Evolutionary conservation across 2,797 vertebrate species (phyloP).

Genomic region (Poecilia wingei): DNA sequence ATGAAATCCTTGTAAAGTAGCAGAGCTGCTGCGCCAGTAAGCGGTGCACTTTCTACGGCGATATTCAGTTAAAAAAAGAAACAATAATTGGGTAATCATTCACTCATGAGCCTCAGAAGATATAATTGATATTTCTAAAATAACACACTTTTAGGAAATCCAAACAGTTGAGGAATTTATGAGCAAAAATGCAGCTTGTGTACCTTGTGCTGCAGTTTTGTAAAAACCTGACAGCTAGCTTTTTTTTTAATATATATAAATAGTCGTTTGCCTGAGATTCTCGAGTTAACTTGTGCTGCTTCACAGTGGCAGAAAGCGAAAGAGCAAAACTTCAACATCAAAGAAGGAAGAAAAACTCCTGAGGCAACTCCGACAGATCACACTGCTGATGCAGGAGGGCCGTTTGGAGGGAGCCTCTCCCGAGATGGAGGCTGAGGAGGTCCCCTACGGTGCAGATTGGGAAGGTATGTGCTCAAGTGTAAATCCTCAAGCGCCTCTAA

Average conservation of each 20-base stretch:
- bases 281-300: conserved; percentile 38
- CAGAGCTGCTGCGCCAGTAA: not conserved
- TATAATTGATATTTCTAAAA: not conserved
- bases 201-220: not conserved
- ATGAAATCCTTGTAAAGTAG: not conserved
- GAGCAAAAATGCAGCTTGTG: not conserved
- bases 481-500: not conserved
- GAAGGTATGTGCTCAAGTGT: conserved; percentile 83
- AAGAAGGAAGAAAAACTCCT: conserved; percentile 89
- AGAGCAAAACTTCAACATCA: conserved; percentile 71
- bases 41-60: not conserved
- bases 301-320: conserved; percentile 70
- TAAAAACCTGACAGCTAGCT: not conserved
- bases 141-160: not conserved
- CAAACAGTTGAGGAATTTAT: not conserved
- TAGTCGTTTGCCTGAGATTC: not conserved
- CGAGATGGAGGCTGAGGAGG: conserved; percentile 95
- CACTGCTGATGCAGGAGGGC: conserved; percentile 88
- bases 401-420: conserved; percentile 87
- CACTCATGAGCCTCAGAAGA: not conserved
- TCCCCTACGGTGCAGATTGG: conserved; percentile 90
- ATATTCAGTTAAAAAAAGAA: not conserved
- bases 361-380: conserved; percentile 88
- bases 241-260: not conserved
- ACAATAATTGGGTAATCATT: not conserved